Percentiles rank a stretch among this genome's conserved stretches.
phyloP scores from a whole-genome alignment of 2,888 invertebrate genomes.

The Odontomyia ornata region DNA sequence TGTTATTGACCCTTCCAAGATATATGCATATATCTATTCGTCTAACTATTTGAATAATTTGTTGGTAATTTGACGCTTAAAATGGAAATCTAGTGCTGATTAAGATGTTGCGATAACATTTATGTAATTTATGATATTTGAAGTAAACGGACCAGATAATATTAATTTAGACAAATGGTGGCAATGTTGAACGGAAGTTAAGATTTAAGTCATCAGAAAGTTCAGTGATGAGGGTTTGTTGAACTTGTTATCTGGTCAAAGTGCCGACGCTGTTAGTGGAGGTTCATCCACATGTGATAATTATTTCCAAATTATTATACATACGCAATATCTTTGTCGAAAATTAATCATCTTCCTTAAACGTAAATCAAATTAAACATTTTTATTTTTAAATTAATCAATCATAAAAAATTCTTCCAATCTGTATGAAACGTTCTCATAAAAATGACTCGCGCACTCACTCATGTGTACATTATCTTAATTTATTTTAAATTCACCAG shows the following conservation, averaged over 20 bases:
- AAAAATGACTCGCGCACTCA: background rate
- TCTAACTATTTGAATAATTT: slow-evolving; percentile 43
- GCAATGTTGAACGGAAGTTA: background rate
- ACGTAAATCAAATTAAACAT: too few relatives aligned
- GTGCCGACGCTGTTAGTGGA: background rate
- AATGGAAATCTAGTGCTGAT: slow-evolving; percentile 32
- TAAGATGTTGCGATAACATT: slow-evolving; percentile 26
- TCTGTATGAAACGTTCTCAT: background rate
- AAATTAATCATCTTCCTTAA: too few relatives aligned
- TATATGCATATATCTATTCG: background rate
- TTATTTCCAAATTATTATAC: too few relatives aligned
- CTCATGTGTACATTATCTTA: slow-evolving; percentile 13
- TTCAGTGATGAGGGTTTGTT: background rate
- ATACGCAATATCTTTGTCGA: too few relatives aligned
- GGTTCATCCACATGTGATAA: too few relatives aligned
- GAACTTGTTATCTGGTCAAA: background rate
- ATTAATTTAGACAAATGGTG: slow-evolving; percentile 2
- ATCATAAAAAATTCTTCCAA: too few relatives aligned
- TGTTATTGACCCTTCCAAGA: slow-evolving; percentile 36
- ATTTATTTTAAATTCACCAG: slow-evolving; percentile 16
- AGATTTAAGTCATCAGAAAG: background rate
- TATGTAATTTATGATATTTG: slow-evolving; percentile 28
- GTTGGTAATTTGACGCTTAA: slow-evolving; percentile 24
- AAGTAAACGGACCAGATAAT: slow-evolving; percentile 34
- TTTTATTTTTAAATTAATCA: too few relatives aligned